Conservation (phyloP, 2,797 vertebrate species). For the Coregonus ussuriensis region DNA sequence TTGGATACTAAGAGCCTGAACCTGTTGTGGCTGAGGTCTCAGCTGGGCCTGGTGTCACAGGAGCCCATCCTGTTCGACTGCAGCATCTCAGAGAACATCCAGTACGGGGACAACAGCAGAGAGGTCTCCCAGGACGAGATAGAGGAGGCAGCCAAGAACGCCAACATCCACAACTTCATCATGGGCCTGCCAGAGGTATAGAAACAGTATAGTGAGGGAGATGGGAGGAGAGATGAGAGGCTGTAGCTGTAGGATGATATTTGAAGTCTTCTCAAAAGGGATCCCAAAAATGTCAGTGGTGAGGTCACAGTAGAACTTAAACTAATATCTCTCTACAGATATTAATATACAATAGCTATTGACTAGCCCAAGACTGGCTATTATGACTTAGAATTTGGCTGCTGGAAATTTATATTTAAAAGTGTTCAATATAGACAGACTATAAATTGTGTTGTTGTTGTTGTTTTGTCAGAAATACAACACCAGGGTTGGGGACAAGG, state of each 20-base stretch:
- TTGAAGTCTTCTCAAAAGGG: not conserved
- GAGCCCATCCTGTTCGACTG: conserved; percentile 78
- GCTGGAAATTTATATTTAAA: not conserved
- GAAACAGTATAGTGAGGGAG: not conserved
- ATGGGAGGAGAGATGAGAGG: not conserved
- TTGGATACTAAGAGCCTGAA: conserved; percentile 65
- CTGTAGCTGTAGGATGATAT: not conserved
- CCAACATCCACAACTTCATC: conserved; percentile 78
- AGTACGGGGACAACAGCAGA: conserved; percentile 70
- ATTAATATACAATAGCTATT: not conserved
- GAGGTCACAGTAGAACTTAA: not conserved
- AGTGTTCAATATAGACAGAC: not conserved
- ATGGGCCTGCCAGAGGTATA: conserved; percentile 73
- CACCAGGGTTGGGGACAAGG: conserved; percentile 62
- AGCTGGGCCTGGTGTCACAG: conserved; percentile 76
- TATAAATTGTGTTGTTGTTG: not conserved
- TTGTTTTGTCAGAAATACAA: conserved; percentile 55
- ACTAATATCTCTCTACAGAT: not conserved
- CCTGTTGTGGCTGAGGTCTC: conserved; percentile 70
- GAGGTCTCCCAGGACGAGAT: conserved; percentile 68
- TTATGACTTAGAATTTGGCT: no score
- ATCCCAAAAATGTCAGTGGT: not conserved
- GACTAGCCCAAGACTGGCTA: no score
- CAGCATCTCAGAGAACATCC: conserved; percentile 77
- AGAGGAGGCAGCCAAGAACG: conserved; percentile 71